Percentiles rank a stretch among this genome's conserved stretches.
Conservation (phyloP, 2,797 vertebrate species). For the Sciurus vulgaris region DNA sequence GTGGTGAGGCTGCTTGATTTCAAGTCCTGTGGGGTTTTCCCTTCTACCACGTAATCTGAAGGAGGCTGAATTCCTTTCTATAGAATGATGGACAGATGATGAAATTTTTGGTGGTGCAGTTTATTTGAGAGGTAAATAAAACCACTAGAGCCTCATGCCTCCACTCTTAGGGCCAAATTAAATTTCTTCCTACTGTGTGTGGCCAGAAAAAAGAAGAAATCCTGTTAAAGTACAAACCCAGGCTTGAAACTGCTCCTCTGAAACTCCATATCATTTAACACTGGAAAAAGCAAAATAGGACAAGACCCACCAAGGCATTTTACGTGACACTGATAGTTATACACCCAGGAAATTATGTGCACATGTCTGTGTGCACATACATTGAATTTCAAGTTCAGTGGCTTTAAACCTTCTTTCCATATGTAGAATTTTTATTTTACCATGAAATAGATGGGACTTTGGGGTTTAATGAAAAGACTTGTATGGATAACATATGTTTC, state of each 20-base stretch:
- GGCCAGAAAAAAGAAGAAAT: conserved; percentile 60
- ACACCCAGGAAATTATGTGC: conserved; percentile 32
- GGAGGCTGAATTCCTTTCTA: background rate
- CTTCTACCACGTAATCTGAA: background rate
- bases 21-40: background rate
- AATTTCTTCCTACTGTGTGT: conserved; percentile 59
- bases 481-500: conserved; percentile 75
- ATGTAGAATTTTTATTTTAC: conserved; percentile 67
- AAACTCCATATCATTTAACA: conserved; percentile 24
- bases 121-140: conserved; percentile 55
- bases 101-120: background rate
- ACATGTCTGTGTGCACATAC: background rate
- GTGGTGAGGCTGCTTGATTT: background rate
- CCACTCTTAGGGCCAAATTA: conserved; percentile 48
- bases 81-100: background rate
- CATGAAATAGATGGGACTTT: conserved; percentile 66
- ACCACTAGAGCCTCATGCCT: background rate
- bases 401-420: conserved; percentile 69
- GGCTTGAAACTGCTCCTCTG: conserved; percentile 18
- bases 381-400: conserved; percentile 46
- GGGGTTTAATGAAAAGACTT: conserved; percentile 74
- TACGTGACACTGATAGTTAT: conserved; percentile 14
- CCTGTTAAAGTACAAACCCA: conserved; percentile 43
- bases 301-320: conserved; percentile 11
- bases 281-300: conserved; percentile 26